phyloP scores from a whole-genome alignment of 2,888 invertebrate species.

The Prostheceraeus crozeri region DNA sequence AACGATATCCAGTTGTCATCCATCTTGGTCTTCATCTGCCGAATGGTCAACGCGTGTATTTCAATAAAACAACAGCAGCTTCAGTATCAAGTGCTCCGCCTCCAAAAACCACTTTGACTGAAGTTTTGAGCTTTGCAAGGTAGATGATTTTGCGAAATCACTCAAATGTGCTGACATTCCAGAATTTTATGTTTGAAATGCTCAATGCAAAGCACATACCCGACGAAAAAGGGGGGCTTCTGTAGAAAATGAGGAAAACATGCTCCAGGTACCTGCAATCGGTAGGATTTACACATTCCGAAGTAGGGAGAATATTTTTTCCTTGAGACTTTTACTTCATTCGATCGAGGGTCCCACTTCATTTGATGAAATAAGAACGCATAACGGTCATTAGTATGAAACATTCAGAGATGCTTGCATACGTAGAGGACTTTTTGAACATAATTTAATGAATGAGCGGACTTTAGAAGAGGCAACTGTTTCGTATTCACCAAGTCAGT shows the following conservation, averaged over 20 bases:
- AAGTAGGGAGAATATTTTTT: too few species aligned
- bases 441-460: constrained; percentile 47
- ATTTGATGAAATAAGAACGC: constrained; percentile 40
- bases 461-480: constrained; percentile 45
- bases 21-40: constrained; percentile 43
- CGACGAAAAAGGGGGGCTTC: too few species aligned
- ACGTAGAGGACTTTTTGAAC: constrained; percentile 45
- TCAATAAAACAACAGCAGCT: too few species aligned
- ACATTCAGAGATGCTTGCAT: constrained; percentile 49
- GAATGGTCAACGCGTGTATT: constrained; percentile 43
- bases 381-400: constrained; percentile 43
- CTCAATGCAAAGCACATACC: too few species aligned
- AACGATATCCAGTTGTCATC: constrained; percentile 44
- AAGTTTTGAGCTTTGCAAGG: constrained; percentile 35
- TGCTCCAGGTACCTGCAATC: too few species aligned
- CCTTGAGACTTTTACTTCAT: constrained; percentile 35
- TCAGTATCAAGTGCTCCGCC: too few species aligned
- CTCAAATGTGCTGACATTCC: constrained; percentile 41
- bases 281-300: constrained; percentile 43
- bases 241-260: too few species aligned
- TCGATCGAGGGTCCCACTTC: constrained; percentile 37
- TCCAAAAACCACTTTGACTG: too few species aligned
- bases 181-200: constrained; percentile 41
- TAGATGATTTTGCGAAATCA: constrained; percentile 38
- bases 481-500: constrained; percentile 36